Base-by-base conservation (phyloP, 2,797 vertebrate species). In the Anisognathus igniventris region DNA sequence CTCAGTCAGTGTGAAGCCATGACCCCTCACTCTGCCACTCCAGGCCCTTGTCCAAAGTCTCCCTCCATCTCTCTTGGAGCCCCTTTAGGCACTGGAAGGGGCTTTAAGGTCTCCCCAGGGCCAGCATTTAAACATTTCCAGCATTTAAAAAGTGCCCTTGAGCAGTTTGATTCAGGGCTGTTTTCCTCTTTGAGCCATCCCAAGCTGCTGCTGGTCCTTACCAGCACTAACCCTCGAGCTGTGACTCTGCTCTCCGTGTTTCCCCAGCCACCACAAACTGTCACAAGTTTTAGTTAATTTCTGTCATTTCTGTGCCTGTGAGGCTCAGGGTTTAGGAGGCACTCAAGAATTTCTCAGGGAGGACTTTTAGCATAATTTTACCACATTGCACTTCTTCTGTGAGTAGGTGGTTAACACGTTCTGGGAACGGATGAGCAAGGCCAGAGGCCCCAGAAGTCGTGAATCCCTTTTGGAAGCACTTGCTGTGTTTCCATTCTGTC, bases 181-280 rank as follows among this genome's bases (percentile, higher is more conserved):
- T 65, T 48, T 42, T 25, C 35, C 21, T 42, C 21, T 21, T 14
- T 25, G 60, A 84, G 45, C 65, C 2, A 0, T 11, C 40, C 19
- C 0, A 0, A 19, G 16, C 25, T 48, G 39, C 44, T 77, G 39
- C 47, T 62, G 61, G 27, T 44, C 62, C 33, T 0, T 14, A 7
- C 2, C 68, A 33, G 48, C 31, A 0, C 58, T 16, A 6, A 30
- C 4, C 14, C 8, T 3, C 1, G 0, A 12, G n/a, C 54, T 54
- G 50, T 20, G 10, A 2, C 30, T 31, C n/a, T 42, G 48, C 64
- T 84, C 30, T 17, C 44, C 0, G 2, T 71, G n/a, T 44, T 73
- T 50, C 54, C 39, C 33, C 18, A 1, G 31, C 27, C 47, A 10
- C 33, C 42, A 60, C 0, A 0, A 68, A 51, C 23, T 66, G 51